Evolutionary conservation across 2,113 vertebrate genomes (phyloP), one percentile per base, ranked within the genome.

Genomic region (Cynoglossus semilaevis): DNA sequence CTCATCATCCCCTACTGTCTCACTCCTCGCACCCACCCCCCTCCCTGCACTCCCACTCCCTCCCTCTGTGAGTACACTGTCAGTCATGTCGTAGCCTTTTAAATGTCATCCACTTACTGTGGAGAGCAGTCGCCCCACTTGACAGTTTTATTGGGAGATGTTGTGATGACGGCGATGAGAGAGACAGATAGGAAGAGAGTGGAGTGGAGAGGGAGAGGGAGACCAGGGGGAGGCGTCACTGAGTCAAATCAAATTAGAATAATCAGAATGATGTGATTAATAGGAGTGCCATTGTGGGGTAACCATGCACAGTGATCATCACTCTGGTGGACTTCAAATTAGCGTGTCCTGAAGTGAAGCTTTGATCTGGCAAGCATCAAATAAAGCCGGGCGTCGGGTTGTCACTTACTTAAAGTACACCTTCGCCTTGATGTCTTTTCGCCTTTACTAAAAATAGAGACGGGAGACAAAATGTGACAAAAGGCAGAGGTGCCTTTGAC

Each of bases 201-300:
- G 55, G 49, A 43, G 52, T 53, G 52, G 51, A 55, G 46, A 40
- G 62, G 54, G 34, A 55, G 65, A 40, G 43, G 51, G 58, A 22
- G 59, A 68, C 74, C 75, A 63, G 62, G 80, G 78, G 72, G 69
- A 72, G 81, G 71, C 87, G 88, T 84, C 72, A 67, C 68, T 43
- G 59, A 88, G 83, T 88, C 89, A 86, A 84, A 85, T 90, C 84
- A 85, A 85, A 90, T 90, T 88, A 88, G 81, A 88, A 86, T 87
- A 85, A 87, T 86, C 80, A 76, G 86, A 88, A 77, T 88, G 87
- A 89, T 87, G 86, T 90, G 88, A 90, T 89, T 88, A 90, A 88
- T 88, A 87, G 80, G 81, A 88, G 81, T 87, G 82, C 87, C 87
- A 88, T 87, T 88, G 85, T 88, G 85, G 78, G 84, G 84, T 90